Conservation (phyloP, 2,113 vertebrate species). For the Nestor notabilis region DNA sequence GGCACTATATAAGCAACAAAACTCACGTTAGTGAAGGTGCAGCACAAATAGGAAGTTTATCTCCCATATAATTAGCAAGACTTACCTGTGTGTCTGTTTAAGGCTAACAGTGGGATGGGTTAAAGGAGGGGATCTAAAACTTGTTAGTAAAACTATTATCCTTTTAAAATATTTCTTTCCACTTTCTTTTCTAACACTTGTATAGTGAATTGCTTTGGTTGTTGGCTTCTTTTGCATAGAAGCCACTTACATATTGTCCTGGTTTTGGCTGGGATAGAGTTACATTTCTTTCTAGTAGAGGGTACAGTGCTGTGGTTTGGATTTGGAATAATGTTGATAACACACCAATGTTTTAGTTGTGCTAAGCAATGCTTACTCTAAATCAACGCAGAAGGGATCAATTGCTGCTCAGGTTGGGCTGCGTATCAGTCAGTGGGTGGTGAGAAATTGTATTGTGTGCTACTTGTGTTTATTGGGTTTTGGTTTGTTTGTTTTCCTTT, state of each 20-base stretch:
- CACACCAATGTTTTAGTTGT: not conserved
- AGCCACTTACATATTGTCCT: not conserved
- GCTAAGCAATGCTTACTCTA: not conserved
- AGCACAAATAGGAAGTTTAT: not conserved
- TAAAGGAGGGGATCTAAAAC: not conserved
- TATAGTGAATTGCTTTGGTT: not conserved
- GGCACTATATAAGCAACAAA: not conserved
- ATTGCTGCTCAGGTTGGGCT: not conserved
- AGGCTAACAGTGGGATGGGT: not conserved
- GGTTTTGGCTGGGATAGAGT: not conserved
- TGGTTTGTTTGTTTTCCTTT: not conserved
- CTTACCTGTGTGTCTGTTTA: not conserved
- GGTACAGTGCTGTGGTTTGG: not conserved
- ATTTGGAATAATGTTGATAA: not conserved
- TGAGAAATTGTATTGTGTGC: not conserved
- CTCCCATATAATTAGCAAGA: not conserved
- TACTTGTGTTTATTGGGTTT: not conserved
- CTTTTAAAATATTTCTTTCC: not conserved
- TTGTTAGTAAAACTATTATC: not conserved
- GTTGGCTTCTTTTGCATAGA: rapidly evolving
- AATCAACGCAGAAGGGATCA: not conserved
- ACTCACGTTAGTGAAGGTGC: not conserved
- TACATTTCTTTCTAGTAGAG: not conserved
- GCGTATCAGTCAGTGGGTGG: not conserved
- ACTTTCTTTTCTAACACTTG: not conserved